These are phyloP conservation scores for Acropora yongei DNA, from an alignment of 64 coral and sea anemone genomes.

Conservation along the genomic window DNA sequence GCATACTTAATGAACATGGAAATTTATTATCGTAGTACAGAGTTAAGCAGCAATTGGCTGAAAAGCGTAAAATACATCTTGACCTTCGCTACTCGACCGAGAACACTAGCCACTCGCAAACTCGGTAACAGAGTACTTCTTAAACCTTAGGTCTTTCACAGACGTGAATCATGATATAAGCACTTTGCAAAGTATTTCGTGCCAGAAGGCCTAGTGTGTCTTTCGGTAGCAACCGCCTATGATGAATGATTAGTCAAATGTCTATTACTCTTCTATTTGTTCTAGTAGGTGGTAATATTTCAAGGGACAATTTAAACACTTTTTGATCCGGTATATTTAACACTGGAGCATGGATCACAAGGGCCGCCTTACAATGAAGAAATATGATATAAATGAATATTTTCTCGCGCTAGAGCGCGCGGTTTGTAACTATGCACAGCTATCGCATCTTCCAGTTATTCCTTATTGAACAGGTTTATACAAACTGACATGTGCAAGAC, in stretches of 20 bases:
- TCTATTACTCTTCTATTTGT: background rate
- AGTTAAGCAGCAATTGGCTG: background rate
- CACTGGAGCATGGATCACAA: background rate
- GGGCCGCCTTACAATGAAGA: background rate
- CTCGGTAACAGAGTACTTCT: background rate
- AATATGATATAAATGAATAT: too few relatives aligned
- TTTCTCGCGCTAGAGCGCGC: too few relatives aligned
- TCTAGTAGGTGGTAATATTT: slow-evolving; percentile 26
- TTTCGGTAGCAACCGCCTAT: background rate
- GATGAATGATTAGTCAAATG: background rate
- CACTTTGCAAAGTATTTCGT: background rate
- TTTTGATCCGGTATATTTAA: background rate
- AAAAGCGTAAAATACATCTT: background rate
- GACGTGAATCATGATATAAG: background rate
- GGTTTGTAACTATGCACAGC: too few relatives aligned
- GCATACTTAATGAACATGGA: too few relatives aligned
- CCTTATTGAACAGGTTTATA: too few relatives aligned
- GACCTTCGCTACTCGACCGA: background rate
- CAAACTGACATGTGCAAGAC: too few relatives aligned
- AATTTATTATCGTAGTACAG: background rate
- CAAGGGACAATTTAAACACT: background rate
- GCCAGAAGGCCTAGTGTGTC: background rate
- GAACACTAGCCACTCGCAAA: background rate
- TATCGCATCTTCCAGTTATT: too few relatives aligned
- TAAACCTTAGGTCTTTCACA: background rate